Percentiles rank a stretch among this genome's conserved stretches.
Evolutionary conservation across 1,140 invertebrate genomes (phyloP).

Genomic region (Meloidogyne chitwoodi): DNA sequence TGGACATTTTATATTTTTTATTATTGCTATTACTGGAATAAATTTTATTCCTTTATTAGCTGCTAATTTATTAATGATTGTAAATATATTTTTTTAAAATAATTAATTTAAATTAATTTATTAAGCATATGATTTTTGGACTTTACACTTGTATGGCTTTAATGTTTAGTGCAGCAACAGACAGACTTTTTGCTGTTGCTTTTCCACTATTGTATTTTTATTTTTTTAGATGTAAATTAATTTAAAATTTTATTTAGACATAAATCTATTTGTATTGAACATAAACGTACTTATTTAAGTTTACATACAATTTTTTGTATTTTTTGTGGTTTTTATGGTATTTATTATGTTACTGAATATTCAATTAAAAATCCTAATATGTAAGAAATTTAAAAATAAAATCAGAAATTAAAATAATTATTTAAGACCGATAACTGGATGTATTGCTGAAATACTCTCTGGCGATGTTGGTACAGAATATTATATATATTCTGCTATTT

Average conservation of each 20-base stretch:
- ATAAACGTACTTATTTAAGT: constrained; percentile 4
- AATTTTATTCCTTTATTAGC: constrained; percentile 8
- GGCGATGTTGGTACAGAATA: neutral
- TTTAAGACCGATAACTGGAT: constrained; percentile 8
- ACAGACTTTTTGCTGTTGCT: constrained; percentile 11
- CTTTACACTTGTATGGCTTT: neutral
- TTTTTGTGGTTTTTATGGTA: neutral
- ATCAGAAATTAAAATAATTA: neutral
- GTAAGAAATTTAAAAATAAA: neutral
- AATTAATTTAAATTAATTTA: neutral
- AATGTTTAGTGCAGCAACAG: neutral
- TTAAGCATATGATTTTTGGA: neutral
- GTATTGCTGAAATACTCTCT: neutral
- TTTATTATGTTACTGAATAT: neutral
- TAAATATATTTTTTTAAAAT: neutral
- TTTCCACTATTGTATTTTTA: neutral
- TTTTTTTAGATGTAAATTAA: neutral
- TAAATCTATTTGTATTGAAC: neutral
- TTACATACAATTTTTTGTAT: neutral
- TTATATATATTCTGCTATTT: neutral
- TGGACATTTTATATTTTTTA: constrained; percentile 11
- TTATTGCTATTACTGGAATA: neutral
- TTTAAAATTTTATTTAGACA: neutral
- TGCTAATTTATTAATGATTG: neutral
- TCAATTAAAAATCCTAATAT: constrained; percentile 3